Evolutionary conservation across 2,113 vertebrate genomes (phyloP).

Genomic region (Manacus vitellinus): DNA sequence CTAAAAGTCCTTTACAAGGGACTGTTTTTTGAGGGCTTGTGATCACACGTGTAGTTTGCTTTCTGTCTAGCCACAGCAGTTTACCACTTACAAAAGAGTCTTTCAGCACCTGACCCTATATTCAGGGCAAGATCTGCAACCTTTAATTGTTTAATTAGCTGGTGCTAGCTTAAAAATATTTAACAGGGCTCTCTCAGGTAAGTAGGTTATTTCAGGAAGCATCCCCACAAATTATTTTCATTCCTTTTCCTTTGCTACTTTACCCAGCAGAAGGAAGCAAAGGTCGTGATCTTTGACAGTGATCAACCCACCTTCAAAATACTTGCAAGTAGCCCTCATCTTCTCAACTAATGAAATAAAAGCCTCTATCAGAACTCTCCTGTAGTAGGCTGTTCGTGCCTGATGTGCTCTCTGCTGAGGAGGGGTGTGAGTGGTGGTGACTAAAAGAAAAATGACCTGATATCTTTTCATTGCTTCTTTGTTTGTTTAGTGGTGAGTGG

Average conservation of each 20-base stretch:
- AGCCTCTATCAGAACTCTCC: neutral
- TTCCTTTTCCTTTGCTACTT: neutral
- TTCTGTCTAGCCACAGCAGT: conserved; percentile 20
- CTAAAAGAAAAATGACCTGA: neutral
- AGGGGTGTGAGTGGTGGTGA: neutral
- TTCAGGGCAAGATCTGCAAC: conserved; percentile 8
- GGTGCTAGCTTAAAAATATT: neutral
- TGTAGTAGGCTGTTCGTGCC: neutral
- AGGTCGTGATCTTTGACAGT: neutral
- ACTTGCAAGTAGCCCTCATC: neutral
- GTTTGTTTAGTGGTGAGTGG: neutral
- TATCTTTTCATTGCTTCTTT: neutral
- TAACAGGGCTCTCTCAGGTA: neutral
- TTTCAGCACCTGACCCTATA: conserved; percentile 17
- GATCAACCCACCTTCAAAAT: neutral
- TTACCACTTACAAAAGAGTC: conserved; percentile 36
- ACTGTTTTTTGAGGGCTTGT: conserved; percentile 6
- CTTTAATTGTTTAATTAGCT: conserved; percentile 3
- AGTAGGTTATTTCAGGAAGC: neutral
- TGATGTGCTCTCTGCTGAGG: neutral
- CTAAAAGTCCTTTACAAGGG: neutral
- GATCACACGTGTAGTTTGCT: conserved; percentile 38
- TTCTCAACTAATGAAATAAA: neutral
- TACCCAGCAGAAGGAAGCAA: neutral
- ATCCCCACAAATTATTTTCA: neutral